Percentiles rank a stretch among this genome's conserved stretches.
These are phyloP conservation scores for Botia almorhae DNA, from an alignment of 2,797 vertebrate genomes.

Conservation along the genomic window DNA sequence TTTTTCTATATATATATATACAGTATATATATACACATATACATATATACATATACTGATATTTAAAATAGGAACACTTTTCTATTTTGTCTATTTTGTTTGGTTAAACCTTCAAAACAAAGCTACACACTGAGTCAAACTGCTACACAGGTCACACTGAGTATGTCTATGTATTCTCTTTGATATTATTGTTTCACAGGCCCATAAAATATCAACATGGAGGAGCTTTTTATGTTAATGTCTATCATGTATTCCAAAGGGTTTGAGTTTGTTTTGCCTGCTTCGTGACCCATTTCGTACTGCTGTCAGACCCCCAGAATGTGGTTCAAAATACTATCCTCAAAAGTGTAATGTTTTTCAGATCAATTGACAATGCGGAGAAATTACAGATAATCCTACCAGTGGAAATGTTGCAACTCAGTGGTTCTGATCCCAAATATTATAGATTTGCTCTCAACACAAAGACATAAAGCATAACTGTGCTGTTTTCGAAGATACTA, in stretches of 20 bases:
- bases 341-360: background rate
- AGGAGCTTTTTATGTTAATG: conserved; percentile 1
- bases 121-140: too few species aligned
- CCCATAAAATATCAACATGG: conserved; percentile 20
- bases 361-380: background rate
- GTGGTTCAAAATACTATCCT: conserved; percentile 1
- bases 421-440: background rate
- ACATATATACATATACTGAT: background rate
- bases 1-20: background rate
- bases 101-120: conserved; percentile 4
- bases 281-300: conserved; percentile 19
- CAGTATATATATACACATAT: conserved; percentile 8
- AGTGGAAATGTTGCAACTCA: background rate
- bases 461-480: background rate
- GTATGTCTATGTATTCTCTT: conserved; percentile 23
- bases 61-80: background rate
- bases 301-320: conserved; percentile 6
- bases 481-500: background rate
- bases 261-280: background rate
- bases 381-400: background rate
- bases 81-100: conserved; percentile 4
- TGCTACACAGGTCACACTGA: conserved; percentile 28
- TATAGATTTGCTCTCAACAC: background rate
- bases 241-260: background rate
- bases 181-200: conserved; percentile 36